Percentiles rank a stretch among this genome's conserved stretches.
These are phyloP conservation scores for Sebastes umbrosus DNA, from an alignment of 2,797 vertebrate species.

Conservation along the genomic window DNA sequence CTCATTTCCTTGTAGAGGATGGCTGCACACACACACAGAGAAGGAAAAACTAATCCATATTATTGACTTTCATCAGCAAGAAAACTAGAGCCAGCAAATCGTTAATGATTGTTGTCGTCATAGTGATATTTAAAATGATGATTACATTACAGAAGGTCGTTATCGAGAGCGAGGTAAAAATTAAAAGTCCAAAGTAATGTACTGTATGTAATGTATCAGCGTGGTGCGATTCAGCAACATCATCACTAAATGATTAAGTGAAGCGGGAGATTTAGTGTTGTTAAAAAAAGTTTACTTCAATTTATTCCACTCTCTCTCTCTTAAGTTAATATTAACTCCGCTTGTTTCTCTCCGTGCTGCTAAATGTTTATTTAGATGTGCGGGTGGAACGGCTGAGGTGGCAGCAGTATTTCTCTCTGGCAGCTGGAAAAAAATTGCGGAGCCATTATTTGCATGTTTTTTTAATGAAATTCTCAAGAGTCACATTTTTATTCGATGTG, in stretches of 20 bases:
- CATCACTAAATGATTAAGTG: constrained; percentile 8
- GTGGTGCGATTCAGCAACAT: constrained; percentile 1
- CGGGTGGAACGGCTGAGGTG: constrained; percentile 1
- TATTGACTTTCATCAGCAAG: constrained; percentile 65
- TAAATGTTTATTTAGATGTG: constrained; percentile 14
- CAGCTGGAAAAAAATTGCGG: constrained; percentile 10
- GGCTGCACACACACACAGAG: neutral
- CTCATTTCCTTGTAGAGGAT: constrained; percentile 26
- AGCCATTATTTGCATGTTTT: constrained; percentile 34
- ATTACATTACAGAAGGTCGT: constrained; percentile 64
- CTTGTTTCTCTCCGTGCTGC: constrained; percentile 2
- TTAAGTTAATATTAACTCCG: neutral
- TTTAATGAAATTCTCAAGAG: constrained; percentile 17
- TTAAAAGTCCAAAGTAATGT: constrained; percentile 45
- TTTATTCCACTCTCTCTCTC: neutral
- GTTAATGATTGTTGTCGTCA: constrained; percentile 61
- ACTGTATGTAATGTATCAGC: constrained; percentile 21
- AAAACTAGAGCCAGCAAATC: constrained; percentile 51
- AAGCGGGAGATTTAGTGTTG: constrained; percentile 11
- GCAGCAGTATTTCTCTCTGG: constrained; percentile 20
- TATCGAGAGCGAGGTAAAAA: constrained; percentile 44
- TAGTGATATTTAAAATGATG: constrained; percentile 65
- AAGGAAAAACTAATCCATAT: constrained; percentile 49
- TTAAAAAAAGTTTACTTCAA: constrained; percentile 1
- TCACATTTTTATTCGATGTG: constrained; percentile 2